Evolutionary conservation across 2,113 vertebrate genomes (phyloP), one percentile per base, ranked within the genome.

Genomic region (Sinocyclocheilus grahami): DNA sequence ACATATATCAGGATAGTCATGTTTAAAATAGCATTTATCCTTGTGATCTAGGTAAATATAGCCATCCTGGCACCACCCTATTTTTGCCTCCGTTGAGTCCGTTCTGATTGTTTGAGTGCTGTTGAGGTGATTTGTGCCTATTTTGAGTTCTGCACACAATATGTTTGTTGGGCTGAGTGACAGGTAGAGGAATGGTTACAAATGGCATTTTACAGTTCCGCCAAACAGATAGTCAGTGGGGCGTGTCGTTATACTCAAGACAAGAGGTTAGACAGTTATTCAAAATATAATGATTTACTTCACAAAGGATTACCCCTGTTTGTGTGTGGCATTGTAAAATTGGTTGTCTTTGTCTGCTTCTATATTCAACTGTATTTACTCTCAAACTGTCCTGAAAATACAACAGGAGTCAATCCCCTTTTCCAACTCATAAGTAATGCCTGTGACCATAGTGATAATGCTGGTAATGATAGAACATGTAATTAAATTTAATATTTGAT

Each of bases 201-300:
- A 80, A 80, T 80, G 3, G 24, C 42, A 20, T 67, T 82, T 48
- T 20, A 67, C 79, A 67, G 39, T 82, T 48, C 42, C 10, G 42
- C 39, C 13, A 24, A 67, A 62, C 20, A 62, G 55, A 22, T 39
- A n/a, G 62, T 79, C 53, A 80, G 18, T 60, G 9, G 76, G 76
- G 37, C 18, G 16, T 79, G 13, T 81, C 22, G 11, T 80, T 62
- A 42, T 1, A 24, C 33, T 63, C 12, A 8, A 62, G 58, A 5
- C 12, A 8, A 62, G 58, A 5, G 58, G 37, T 42, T 79, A 60
- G 76, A 55, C 16, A n/a, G 5, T 22, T 63, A 81, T 42, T 81
- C 12, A 63, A 46, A 81, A 81, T 46, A 16, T 13, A 39, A 18
- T 55, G 27, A 78, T 58, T 60, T 39, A 6, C 16, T n/a, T 42